Percentiles rank a stretch among this genome's conserved stretches.
Conservation (phyloP, 2,797 vertebrate genomes). For the Sarcophilus harrisii region DNA sequence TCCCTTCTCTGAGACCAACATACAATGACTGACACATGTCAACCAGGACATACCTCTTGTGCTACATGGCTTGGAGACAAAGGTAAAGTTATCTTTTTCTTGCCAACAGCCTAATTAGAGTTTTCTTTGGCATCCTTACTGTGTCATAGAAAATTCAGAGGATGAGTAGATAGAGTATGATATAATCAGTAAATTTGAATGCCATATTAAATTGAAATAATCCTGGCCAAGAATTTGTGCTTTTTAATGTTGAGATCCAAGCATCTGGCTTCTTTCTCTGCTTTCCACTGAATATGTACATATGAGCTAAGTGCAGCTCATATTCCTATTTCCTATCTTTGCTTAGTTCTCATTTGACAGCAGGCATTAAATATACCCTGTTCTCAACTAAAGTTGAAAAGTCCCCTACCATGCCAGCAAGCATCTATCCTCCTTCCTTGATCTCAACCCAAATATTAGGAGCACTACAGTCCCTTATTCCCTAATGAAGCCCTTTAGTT, state of each 20-base stretch:
- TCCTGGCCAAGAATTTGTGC: slow-evolving; percentile 7
- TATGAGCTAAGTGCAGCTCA: neutral
- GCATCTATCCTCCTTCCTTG: neutral
- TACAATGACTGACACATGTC: neutral
- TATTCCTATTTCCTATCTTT: slow-evolving; percentile 29
- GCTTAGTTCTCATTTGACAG: neutral
- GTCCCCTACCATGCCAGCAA: slow-evolving; percentile 1
- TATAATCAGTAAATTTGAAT: slow-evolving; percentile 55
- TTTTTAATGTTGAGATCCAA: slow-evolving; percentile 7
- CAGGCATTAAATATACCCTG: neutral
- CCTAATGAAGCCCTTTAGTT: neutral
- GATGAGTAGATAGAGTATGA: neutral
- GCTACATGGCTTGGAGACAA: neutral
- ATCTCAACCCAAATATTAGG: neutral
- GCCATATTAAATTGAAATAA: slow-evolving; percentile 36
- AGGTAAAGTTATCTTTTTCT: neutral
- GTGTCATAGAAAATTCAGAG: slow-evolving; percentile 58
- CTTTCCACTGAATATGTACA: neutral
- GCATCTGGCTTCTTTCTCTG: slow-evolving; percentile 2
- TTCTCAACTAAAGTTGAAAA: neutral
- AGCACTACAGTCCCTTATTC: neutral
- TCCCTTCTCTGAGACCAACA: slow-evolving; percentile 8
- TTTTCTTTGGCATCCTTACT: neutral
- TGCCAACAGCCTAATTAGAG: neutral
- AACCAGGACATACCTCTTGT: neutral